Base-by-base conservation (phyloP, 1,140 invertebrate species). In the Platyscapa corneri region DNA sequence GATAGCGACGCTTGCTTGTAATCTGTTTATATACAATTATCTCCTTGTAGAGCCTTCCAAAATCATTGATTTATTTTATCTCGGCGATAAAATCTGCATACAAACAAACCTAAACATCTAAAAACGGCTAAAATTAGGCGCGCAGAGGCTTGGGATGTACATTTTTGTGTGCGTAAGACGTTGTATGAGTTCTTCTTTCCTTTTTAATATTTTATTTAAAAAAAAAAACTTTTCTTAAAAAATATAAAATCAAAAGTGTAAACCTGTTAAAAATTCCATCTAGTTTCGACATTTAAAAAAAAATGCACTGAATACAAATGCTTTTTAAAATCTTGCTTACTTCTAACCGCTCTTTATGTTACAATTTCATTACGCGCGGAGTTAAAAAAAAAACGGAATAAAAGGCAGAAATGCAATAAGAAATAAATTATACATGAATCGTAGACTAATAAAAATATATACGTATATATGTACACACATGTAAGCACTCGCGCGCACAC, bases 51-150 rank as follows among this genome's bases (percentile, higher is more conserved):
- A 83, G 70, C 32, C 80, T 74, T n/a, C 10, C 27, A 76, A 76
- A 53, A 65, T 32, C 34, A 6, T 78, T 39, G 53, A 82, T 12
- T 42, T 42, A 10, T 60, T 67, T 74, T 78, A 64, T 82, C 3
- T 81, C 23, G 16, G 14, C 16, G 46, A 34, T 74, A 77, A 82
- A 86, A 78, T 76, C n/a, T 70, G 46, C 76, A 77, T 86, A 65
- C 70, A 86, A 49, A 67, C 30, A 85, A 82, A 53, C 18, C 37
- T 85, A 85, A 60, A 72, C n/a, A 3, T 70, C 78, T 81, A 46
- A 46, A 46, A 80, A 74, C n/a, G 3, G n/a, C 37, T 80, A 80
- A 74, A 72, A 42, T 80, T 80, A 64, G 34, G 49, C 18, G 49
- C 75, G 20, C 23, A 42, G 1, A 60, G 77, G 77, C 16, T n/a